A percentile compares a stretch with the other conserved stretches of the same genome.
phyloP scores from a whole-genome alignment of 2,113 vertebrate genomes.

The Proterorhinus semilunaris region DNA sequence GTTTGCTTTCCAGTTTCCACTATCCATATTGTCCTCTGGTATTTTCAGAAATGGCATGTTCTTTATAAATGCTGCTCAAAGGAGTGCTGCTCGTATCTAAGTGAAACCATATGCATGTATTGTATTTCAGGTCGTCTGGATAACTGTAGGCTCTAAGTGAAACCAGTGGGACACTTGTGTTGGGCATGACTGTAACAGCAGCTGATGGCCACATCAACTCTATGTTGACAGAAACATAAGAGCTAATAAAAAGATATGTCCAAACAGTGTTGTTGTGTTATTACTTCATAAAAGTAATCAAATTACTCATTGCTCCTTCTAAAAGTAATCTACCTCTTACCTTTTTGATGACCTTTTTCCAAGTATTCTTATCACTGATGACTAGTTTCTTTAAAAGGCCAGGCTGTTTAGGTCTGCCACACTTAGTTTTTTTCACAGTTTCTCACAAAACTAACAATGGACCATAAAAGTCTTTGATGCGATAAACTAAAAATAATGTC shows the following conservation, averaged over 20 bases:
- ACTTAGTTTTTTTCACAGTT: too few relatives aligned
- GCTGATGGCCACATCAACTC: slow-evolving; percentile 46
- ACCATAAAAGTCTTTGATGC: too few relatives aligned
- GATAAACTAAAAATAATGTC: too few relatives aligned
- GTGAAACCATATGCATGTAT: slow-evolving; percentile 61
- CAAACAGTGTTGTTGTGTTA: neutral
- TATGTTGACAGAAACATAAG: slow-evolving; percentile 20
- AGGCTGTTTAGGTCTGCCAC: too few relatives aligned
- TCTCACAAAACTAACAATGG: too few relatives aligned
- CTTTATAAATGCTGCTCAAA: slow-evolving; percentile 22
- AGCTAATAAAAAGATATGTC: neutral
- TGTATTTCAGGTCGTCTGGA: slow-evolving; percentile 56
- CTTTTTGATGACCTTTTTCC: too few relatives aligned
- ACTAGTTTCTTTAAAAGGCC: too few relatives aligned
- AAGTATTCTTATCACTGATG: too few relatives aligned
- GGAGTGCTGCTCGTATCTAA: slow-evolving; percentile 60
- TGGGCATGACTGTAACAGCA: slow-evolving; percentile 49
- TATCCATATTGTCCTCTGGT: slow-evolving; percentile 16
- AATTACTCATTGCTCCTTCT: too few relatives aligned
- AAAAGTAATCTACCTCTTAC: too few relatives aligned
- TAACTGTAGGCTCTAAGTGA: slow-evolving; percentile 68
- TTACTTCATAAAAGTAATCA: too few relatives aligned
- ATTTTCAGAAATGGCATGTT: slow-evolving; percentile 17
- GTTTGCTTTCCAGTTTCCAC: neutral
- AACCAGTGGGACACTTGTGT: slow-evolving; percentile 67